Evolutionary conservation across 1,140 invertebrate genomes (phyloP).

Genomic region (Orussus abietinus): DNA sequence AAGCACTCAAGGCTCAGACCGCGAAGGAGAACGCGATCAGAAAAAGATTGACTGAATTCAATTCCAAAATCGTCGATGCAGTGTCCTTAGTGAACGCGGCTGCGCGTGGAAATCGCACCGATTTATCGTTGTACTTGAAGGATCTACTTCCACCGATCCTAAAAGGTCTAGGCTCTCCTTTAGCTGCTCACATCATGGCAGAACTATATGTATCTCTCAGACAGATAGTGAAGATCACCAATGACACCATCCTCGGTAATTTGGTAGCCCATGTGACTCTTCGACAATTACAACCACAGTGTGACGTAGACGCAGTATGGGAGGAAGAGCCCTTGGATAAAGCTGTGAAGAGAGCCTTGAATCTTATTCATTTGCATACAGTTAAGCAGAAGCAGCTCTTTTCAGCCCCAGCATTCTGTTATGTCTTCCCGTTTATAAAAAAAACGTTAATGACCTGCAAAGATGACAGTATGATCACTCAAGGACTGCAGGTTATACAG

Average conservation of each 20-base stretch:
- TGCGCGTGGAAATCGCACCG: slow-evolving; percentile 58
- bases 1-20: slow-evolving; percentile 81
- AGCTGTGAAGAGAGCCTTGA: slow-evolving; percentile 61
- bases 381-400: slow-evolving; percentile 53
- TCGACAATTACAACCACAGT: slow-evolving; percentile 70
- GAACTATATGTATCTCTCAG: slow-evolving; percentile 61
- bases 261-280: slow-evolving; percentile 68
- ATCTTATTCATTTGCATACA: slow-evolving; percentile 56
- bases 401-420: slow-evolving; percentile 74
- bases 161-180: slow-evolving; percentile 62
- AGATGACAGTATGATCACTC: slow-evolving; percentile 60
- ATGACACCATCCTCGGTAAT: slow-evolving; percentile 53
- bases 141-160: slow-evolving; percentile 62
- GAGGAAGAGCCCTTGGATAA: slow-evolving; percentile 64
- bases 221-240: slow-evolving; percentile 51
- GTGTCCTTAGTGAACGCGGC: slow-evolving; percentile 65
- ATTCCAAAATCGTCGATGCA: slow-evolving; percentile 59
- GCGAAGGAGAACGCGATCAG: slow-evolving; percentile 81
- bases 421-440: slow-evolving; percentile 76
- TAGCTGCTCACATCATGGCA: slow-evolving; percentile 64
- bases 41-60: slow-evolving; percentile 61
- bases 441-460: slow-evolving; percentile 58
- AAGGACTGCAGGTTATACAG: slow-evolving; percentile 67
- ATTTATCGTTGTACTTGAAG: slow-evolving; percentile 63
- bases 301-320: slow-evolving; percentile 75